Base-by-base conservation (phyloP, 2,113 vertebrate genomes). In the Vombatus ursinus region DNA sequence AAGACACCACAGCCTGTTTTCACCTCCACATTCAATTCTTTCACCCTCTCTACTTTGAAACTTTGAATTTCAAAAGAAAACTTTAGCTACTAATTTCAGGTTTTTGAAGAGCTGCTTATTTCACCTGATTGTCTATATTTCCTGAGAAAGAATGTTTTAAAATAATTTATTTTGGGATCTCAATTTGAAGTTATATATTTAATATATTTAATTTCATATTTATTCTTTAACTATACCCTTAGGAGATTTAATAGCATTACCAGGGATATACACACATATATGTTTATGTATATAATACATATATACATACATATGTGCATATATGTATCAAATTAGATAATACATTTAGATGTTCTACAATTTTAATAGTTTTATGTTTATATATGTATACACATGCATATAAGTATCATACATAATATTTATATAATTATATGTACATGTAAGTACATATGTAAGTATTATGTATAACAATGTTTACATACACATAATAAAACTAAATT, bases 121-220 rank as follows among this genome's bases (percentile, higher is more conserved):
- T 5, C 61, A 37, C 14, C 37, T 37, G 28, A 57, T 57, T 57
- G 0, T 37, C 11, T 2, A 16, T 0, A 68, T 68, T 37, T 68
- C 12, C 14, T 93, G 19, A 84, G 52, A 77, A 96, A 90, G 93
- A 57, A 16, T 94, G 47, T 68, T 61, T 0, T 52, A 1, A 92
- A 61, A 94, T 0, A 90, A 68, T 96, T 95, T 84, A 4, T 24
- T 96, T 61, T 54, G 9, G 1, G 50, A 94, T 14, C 5, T 94
- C 53, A 37, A 68, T 90, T 91, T 95, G 19, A 91, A 52, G 49
- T 52, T 49, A 26, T 54, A 91, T 54, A 93, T 22, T 4, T 93
- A 94, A 93, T 2, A 95, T 94, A 19, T 68, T 91, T 92, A 52
- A 95, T 77, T 92, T 91, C 90, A 61, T 49, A 84, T 93, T 91